A percentile compares a stretch with the other conserved stretches of the same genome.
These are phyloP conservation scores for Hippocampus guttulatus DNA, from an alignment of 2,113 vertebrate species.

Conservation along the genomic window DNA sequence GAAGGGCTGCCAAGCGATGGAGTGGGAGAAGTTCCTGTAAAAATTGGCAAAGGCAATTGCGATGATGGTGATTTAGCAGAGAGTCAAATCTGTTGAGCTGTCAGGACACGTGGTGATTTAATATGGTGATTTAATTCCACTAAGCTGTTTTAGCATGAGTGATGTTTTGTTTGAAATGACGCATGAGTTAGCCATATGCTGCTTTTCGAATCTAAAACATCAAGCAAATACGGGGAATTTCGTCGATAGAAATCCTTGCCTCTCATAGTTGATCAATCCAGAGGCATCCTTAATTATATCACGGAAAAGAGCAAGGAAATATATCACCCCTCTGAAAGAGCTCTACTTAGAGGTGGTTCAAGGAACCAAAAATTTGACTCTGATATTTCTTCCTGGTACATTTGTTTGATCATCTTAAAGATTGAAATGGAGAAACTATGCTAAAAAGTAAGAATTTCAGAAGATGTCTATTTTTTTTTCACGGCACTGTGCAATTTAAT, in stretches of 20 bases:
- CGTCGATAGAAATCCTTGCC: background rate
- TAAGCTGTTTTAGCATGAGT: conserved; percentile 51
- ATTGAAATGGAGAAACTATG: too few relatives aligned
- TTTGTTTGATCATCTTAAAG: background rate
- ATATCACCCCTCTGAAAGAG: background rate
- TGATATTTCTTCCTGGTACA: background rate
- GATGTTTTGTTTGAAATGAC: conserved; percentile 48
- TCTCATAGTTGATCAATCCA: background rate
- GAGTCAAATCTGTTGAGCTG: conserved; percentile 48
- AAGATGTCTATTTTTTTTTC: too few relatives aligned
- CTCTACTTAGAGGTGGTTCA: background rate
- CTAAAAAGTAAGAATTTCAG: too few relatives aligned
- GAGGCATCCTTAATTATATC: background rate
- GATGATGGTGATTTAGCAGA: conserved; percentile 53
- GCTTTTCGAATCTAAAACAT: conserved; percentile 30
- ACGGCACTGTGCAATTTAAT: too few relatives aligned
- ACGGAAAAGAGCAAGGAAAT: background rate
- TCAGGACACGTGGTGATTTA: conserved; percentile 55
- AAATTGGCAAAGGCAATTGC: conserved; percentile 56
- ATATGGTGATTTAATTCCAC: conserved; percentile 60
- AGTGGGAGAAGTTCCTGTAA: conserved; percentile 8
- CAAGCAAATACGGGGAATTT: background rate
- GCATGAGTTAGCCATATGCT: conserved; percentile 19
- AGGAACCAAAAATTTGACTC: background rate
- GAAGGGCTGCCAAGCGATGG: background rate